phyloP scores from a whole-genome alignment of 30 jellyfish, hydroid and myxozoan species.

The Hydractinia symbiolongicarpus region DNA sequence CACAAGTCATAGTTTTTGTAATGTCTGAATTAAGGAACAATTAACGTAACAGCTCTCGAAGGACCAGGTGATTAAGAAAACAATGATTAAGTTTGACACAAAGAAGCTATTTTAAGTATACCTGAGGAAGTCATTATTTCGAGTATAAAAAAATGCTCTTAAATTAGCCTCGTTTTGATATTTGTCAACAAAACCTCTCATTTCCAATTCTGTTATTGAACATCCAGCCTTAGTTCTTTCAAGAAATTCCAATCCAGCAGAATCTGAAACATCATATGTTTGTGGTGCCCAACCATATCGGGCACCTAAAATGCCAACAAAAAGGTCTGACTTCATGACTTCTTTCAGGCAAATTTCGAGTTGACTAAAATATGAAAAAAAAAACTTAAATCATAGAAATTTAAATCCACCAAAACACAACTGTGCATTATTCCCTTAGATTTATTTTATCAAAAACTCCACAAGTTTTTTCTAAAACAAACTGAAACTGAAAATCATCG shows the following conservation, averaged over 20 bases:
- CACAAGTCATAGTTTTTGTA: too few relatives aligned
- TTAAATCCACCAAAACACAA: too few relatives aligned
- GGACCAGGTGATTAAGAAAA: too few relatives aligned
- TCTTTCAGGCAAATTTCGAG: constrained; percentile 75
- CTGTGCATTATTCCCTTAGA: too few relatives aligned
- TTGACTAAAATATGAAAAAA: constrained; percentile 49
- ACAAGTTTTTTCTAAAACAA: too few relatives aligned
- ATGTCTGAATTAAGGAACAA: too few relatives aligned
- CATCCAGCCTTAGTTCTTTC: constrained; percentile 46
- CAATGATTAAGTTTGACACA: too few relatives aligned
- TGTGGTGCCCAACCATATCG: constrained; percentile 89
- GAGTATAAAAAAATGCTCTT: constrained; percentile 67
- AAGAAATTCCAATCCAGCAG: constrained; percentile 60
- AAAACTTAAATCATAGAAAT: too few relatives aligned
- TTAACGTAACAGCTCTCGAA: too few relatives aligned
- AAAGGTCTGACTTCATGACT: constrained; percentile 67
- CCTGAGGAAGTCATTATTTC: constrained; percentile 37
- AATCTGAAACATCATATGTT: constrained; percentile 23
- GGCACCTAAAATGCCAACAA: constrained; percentile 76
- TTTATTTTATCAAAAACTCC: too few relatives aligned
- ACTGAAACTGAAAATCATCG: too few relatives aligned
- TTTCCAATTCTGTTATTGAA: constrained; percentile 88
- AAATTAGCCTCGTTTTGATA: constrained; percentile 28
- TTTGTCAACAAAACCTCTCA: constrained; percentile 47
- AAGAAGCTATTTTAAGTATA: neutral